A percentile compares a stretch with the other conserved stretches of the same genome.
Evolutionary conservation across 2,113 vertebrate genomes (phyloP).

Genomic region (Accipiter cooperii): DNA sequence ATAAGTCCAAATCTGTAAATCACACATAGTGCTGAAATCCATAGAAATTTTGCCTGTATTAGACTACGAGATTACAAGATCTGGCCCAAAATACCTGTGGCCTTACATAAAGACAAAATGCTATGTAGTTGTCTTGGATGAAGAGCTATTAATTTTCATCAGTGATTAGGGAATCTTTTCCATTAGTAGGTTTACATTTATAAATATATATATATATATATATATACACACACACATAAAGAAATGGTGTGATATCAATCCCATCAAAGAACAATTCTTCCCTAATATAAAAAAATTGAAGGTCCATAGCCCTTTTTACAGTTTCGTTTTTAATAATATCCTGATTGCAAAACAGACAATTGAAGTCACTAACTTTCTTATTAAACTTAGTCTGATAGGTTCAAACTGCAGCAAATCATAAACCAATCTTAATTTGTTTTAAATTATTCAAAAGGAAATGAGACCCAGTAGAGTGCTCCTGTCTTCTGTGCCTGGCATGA

Average conservation of each 20-base stretch:
- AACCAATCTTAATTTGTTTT: neutral
- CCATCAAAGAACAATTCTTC: neutral
- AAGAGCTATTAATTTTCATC: neutral
- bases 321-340: neutral
- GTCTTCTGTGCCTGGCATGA: neutral
- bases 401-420: neutral
- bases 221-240: neutral
- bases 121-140: neutral
- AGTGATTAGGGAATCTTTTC: neutral
- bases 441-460: constrained; percentile 27
- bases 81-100: neutral
- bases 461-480: neutral
- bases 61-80: neutral
- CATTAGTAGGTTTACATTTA: neutral
- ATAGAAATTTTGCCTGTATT: neutral
- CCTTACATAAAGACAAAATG: neutral
- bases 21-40: neutral
- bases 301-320: neutral
- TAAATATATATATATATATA: no score
- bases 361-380: neutral
- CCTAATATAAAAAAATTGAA: neutral
- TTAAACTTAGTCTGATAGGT: neutral
- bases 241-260: neutral
- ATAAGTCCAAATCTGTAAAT: neutral
- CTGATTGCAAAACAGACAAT: neutral